These are phyloP conservation scores for Invenusta paracnida DNA, from an alignment of 2,888 invertebrate genomes.

Conservation along the genomic window DNA sequence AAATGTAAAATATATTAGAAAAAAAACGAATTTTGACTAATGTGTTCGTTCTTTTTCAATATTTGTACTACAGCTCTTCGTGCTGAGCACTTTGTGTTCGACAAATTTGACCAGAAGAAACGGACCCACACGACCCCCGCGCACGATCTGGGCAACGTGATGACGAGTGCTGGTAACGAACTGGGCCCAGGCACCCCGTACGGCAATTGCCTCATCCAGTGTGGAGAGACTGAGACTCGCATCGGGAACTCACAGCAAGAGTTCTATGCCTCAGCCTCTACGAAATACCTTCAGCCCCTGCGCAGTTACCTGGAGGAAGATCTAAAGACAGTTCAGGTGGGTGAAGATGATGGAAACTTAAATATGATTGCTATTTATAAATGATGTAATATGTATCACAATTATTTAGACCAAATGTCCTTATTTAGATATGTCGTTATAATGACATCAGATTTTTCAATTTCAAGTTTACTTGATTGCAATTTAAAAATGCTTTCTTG, in stretches of 20 bases:
- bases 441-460: too few species aligned
- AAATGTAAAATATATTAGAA: too few species aligned
- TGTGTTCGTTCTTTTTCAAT: too few species aligned
- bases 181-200: conserved; percentile 79
- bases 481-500: too few species aligned
- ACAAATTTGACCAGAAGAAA: conserved; percentile 72
- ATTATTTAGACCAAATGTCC: too few species aligned
- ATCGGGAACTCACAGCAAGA: conserved; percentile 79
- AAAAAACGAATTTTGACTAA: too few species aligned
- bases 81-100: conserved; percentile 63
- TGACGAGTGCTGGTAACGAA: conserved; percentile 78
- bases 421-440: too few species aligned
- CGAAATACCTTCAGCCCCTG: conserved; percentile 77
- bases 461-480: too few species aligned
- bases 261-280: conserved; percentile 73
- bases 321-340: conserved; percentile 75
- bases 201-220: conserved; percentile 78
- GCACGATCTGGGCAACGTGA: conserved; percentile 77
- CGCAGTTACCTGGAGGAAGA: conserved; percentile 80
- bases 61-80: too few species aligned
- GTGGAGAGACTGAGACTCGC: conserved; percentile 78
- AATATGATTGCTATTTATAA: too few species aligned
- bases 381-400: too few species aligned
- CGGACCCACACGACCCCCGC: conserved; percentile 75
- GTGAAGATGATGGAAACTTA: too few species aligned